Percentiles rank a stretch among this genome's conserved stretches.
These are phyloP conservation scores for Drepana arcuata DNA, from an alignment of 1,140 invertebrate genomes.

Conservation along the genomic window DNA sequence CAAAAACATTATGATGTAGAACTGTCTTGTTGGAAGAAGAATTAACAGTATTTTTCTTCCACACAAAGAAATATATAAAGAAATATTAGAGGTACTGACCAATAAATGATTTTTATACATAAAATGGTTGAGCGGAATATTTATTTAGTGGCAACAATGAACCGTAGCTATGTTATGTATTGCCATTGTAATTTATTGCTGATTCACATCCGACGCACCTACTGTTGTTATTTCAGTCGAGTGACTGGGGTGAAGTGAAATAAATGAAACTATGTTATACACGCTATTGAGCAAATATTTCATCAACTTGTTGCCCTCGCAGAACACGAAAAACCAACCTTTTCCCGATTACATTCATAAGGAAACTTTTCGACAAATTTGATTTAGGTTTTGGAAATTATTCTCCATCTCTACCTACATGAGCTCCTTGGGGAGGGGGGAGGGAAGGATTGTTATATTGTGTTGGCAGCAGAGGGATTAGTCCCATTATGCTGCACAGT, in stretches of 20 bases:
- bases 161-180: constrained; percentile 19
- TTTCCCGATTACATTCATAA: constrained; percentile 38
- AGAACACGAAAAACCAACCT: constrained; percentile 38
- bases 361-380: too few relatives aligned
- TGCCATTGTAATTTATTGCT: constrained; percentile 49
- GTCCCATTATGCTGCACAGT: too few relatives aligned
- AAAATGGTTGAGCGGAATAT: background rate
- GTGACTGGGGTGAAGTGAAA: constrained; percentile 60
- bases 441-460: too few relatives aligned
- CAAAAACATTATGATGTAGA: too few relatives aligned
- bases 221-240: constrained; percentile 58
- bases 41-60: background rate
- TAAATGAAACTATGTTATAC: constrained; percentile 67
- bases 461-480: too few relatives aligned
- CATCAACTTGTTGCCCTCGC: constrained; percentile 60
- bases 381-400: too few relatives aligned
- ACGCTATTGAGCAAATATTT: constrained; percentile 65
- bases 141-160: constrained; percentile 12
- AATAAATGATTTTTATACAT: background rate
- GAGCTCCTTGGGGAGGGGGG: too few relatives aligned
- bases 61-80: background rate
- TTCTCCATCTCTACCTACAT: too few relatives aligned
- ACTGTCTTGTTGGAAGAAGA: too few relatives aligned
- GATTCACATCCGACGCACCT: constrained; percentile 42
- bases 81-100: background rate